Base-by-base conservation (phyloP, 2,797 vertebrate genomes). In the Nannoperca obscura region DNA sequence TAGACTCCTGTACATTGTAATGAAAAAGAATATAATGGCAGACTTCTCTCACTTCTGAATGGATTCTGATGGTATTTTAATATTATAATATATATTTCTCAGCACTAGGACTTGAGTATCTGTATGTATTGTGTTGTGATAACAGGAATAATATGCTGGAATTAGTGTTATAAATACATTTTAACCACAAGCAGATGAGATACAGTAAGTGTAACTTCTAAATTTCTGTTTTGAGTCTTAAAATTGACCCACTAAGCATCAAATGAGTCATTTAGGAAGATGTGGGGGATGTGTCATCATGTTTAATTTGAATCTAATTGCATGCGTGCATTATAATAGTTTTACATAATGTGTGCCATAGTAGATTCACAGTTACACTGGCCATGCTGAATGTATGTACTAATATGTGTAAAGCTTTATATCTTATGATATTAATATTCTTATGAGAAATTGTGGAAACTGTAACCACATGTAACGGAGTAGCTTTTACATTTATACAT, bases 191-290 rank as follows among this genome's bases (percentile, higher is more conserved):
- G 34, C 6, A 65, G 36, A 15, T 57, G 15, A 42, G 10, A 47
- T 4, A 47, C n/a, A 53, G 14, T 15, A 7, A 24, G 17, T 20
- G 17, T 24, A 72, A 60, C 67, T 70, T 32, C 24, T 1, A 27
- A 67, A 30, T 67, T 77, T 71, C 22, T 59, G 42, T 50, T 69
- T 63, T 34, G 53, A 69, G 34, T 78, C 32, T 76, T 69, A 46
- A 77, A 47, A 71, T 7, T 74, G 36, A 78, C 47, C 64, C 34
- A 75, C 15, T 53, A 34, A n/a, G 17, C 46, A 46, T 7, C 42
- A 38, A 54, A 17, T 69, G 83, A 86, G 44, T 86, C 67, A 83
- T 79, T 65, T 27, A 40, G 55, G 44, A 81, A 66, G 67, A 68
- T 38, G 46, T 59, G 46, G 36, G 20, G 19, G 68, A 57, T 47